Evolutionary conservation across 2,888 invertebrate species (phyloP).

Genomic region (Drosophila rellima): DNA sequence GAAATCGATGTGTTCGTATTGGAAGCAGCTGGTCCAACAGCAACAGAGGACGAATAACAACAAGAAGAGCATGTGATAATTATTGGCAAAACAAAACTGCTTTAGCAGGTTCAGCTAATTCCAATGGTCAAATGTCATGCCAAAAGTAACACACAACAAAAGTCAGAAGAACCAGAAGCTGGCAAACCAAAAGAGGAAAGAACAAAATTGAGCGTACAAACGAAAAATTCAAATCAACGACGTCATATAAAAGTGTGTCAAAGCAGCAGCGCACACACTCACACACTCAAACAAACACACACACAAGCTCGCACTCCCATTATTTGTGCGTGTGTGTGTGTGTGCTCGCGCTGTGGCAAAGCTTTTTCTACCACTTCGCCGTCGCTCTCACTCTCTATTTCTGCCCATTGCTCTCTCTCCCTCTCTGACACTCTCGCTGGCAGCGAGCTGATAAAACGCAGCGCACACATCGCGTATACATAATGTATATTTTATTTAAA

Average conservation of each 20-base stretch:
- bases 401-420: constrained; percentile 18
- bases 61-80: constrained; percentile 50
- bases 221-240: constrained; percentile 78
- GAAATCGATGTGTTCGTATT: constrained; percentile 27
- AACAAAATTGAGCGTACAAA: constrained; percentile 60
- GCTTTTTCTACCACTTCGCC: constrained; percentile 59
- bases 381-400: constrained; percentile 49
- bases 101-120: constrained; percentile 43
- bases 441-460: constrained; percentile 68
- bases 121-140: constrained; percentile 76
- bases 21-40: constrained; percentile 34
- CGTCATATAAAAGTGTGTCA: constrained; percentile 84
- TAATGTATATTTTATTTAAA: constrained; percentile 67
- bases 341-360: constrained; percentile 40
- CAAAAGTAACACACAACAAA: constrained; percentile 36
- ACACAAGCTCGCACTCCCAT: constrained; percentile 27
- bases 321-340: constrained; percentile 9
- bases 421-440: constrained; percentile 14
- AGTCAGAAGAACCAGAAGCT: constrained; percentile 24
- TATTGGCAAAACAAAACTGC: constrained; percentile 34
- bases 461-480: constrained; percentile 74
- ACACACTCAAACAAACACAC: constrained; percentile 15
- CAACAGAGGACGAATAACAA: constrained; percentile 8
- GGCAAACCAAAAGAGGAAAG: constrained; percentile 40
- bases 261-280: constrained; percentile 64